Conservation (phyloP, 2,113 vertebrate species). For the Enhydra lutris region DNA sequence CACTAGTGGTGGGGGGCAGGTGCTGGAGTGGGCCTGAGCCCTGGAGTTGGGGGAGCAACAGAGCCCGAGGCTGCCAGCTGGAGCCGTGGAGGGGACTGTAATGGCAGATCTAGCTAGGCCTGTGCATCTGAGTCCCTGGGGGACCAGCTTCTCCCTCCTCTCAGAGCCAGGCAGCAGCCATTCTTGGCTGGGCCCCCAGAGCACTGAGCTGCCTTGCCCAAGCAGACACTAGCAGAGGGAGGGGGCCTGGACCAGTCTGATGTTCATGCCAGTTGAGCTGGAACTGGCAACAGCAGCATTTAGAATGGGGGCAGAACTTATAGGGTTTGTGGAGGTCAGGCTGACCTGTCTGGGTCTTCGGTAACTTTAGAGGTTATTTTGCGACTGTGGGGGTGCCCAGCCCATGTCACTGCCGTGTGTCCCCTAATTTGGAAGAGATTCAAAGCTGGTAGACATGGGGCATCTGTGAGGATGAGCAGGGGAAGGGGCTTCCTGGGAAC, state of each 20-base stretch:
- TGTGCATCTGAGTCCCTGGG: conserved; percentile 29
- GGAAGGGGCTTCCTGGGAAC: background rate
- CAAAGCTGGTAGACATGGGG: background rate
- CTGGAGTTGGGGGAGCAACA: background rate
- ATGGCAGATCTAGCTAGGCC: conserved; percentile 25
- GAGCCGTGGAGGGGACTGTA: background rate
- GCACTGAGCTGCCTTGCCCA: background rate
- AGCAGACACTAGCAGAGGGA: background rate
- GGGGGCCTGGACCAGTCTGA: background rate
- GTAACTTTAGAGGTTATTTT: conserved; percentile 34
- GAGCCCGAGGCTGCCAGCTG: background rate
- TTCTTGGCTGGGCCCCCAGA: conserved; percentile 44
- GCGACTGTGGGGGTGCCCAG: background rate
- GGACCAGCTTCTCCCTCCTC: background rate
- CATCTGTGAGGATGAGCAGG: background rate
- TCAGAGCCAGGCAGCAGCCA: conserved; percentile 9
- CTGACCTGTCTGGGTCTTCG: background rate
- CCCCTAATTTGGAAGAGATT: conserved; percentile 19
- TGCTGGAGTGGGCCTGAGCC: background rate
- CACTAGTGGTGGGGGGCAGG: background rate
- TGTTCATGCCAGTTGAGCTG: background rate
- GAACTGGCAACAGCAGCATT: background rate
- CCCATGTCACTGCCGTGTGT: background rate
- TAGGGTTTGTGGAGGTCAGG: background rate
- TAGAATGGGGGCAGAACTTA: background rate